These are phyloP conservation scores for Iphiclides podalirius DNA, from an alignment of 2,888 invertebrate genomes.

Conservation along the genomic window DNA sequence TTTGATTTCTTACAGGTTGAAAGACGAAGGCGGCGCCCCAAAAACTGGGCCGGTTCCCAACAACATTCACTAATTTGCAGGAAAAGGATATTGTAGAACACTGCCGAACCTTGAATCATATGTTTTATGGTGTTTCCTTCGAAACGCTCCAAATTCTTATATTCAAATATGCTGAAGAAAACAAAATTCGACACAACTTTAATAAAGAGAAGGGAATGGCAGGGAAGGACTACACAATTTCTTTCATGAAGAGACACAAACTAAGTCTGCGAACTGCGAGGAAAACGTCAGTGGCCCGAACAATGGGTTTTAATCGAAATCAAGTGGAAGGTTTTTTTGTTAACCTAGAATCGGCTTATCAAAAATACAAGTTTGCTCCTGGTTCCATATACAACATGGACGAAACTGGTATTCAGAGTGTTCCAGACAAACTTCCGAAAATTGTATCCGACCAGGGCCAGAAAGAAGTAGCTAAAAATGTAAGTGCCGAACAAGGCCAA, in stretches of 20 bases:
- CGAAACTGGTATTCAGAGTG: neutral
- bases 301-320: slow-evolving; percentile 6
- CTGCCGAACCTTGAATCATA: slow-evolving; percentile 12
- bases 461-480: slow-evolving; percentile 26
- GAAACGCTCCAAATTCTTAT: slow-evolving; percentile 15
- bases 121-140: slow-evolving; percentile 16
- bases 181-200: slow-evolving; percentile 19
- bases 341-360: slow-evolving; percentile 12
- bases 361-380: slow-evolving; percentile 17
- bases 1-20: neutral
- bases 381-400: slow-evolving; percentile 12
- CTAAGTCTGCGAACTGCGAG: slow-evolving; percentile 11
- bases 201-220: slow-evolving; percentile 21
- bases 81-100: slow-evolving; percentile 17
- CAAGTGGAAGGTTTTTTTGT: slow-evolving; percentile 1
- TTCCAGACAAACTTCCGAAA: slow-evolving; percentile 6
- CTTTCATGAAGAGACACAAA: slow-evolving; percentile 13
- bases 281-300: slow-evolving; percentile 9
- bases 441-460: neutral
- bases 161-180: slow-evolving; percentile 17
- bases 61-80: slow-evolving; percentile 16
- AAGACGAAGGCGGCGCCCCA: slow-evolving; percentile 13
- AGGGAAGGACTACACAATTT: slow-evolving; percentile 4
- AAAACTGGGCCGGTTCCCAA: slow-evolving; percentile 16
- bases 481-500: slow-evolving; percentile 26